A percentile compares a stretch with the other conserved stretches of the same genome.
Evolutionary conservation across 2,797 vertebrate genomes (phyloP).

Genomic region (Myotis vivesi): DNA sequence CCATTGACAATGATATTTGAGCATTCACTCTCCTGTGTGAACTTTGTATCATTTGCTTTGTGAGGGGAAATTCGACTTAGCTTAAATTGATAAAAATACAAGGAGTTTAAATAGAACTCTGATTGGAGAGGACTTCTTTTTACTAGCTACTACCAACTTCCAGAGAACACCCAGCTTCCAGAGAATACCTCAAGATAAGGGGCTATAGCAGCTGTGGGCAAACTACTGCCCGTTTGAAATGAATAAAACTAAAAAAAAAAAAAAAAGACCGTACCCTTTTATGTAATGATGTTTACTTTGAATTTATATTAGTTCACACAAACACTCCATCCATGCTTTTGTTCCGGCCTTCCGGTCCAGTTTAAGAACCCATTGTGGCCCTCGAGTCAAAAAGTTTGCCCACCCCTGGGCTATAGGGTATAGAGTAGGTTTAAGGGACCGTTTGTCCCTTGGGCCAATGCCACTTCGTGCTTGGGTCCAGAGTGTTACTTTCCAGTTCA

Average conservation of each 20-base stretch:
- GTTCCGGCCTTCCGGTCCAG: no score
- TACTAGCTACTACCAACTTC: not conserved
- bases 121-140: not conserved
- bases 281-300: no score
- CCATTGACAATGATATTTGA: not conserved
- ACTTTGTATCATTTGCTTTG: not conserved
- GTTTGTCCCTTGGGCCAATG: not conserved
- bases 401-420: not conserved
- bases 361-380: no score
- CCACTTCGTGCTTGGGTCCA: not conserved
- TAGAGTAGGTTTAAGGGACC: not conserved
- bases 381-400: no score
- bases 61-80: not conserved
- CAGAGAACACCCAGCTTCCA: not conserved
- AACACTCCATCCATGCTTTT: no score
- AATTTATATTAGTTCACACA: no score
- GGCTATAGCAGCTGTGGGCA: no score
- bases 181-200: not conserved
- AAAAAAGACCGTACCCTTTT: no score
- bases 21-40: not conserved
- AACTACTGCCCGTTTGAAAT: no score
- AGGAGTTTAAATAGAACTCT: not conserved
- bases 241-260: no score
- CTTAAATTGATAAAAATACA: conserved; percentile 1
- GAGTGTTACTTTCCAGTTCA: not conserved